Evolutionary conservation across 2,888 invertebrate genomes (phyloP).

Genomic region (Yponomeuta plumbellus): DNA sequence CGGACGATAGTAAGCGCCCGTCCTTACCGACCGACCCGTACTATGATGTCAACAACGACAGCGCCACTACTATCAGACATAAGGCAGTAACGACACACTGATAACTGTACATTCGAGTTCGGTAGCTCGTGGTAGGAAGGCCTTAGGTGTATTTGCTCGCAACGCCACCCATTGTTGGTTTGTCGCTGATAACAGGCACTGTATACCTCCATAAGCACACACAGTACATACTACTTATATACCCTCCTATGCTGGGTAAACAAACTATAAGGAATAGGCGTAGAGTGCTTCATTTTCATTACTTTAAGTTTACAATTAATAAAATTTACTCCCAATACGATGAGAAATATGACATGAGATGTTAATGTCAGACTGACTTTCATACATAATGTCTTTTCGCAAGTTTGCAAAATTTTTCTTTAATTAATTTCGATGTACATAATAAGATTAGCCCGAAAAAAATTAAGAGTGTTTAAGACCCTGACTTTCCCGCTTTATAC

Average conservation of each 20-base stretch:
- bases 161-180: conserved; percentile 36
- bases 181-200: conserved; percentile 53
- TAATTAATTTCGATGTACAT: too few relatives aligned
- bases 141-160: conserved; percentile 12
- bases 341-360: too few relatives aligned
- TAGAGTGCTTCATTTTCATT: background rate
- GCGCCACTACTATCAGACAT: conserved; percentile 26
- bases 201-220: conserved; percentile 30
- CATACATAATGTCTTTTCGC: too few relatives aligned
- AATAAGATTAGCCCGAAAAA: too few relatives aligned
- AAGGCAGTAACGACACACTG: conserved; percentile 19
- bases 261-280: conserved; percentile 27
- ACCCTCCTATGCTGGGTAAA: conserved; percentile 22
- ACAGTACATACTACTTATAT: conserved; percentile 23
- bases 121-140: conserved; percentile 6
- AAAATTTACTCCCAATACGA: too few relatives aligned
- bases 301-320: too few relatives aligned
- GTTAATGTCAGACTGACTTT: too few relatives aligned
- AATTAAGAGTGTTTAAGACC: too few relatives aligned
- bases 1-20: conserved; percentile 68
- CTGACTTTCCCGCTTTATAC: too few relatives aligned
- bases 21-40: conserved; percentile 56
- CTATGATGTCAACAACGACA: conserved; percentile 42
- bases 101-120: conserved; percentile 17
- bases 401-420: too few relatives aligned